These are phyloP conservation scores for Calvadosia cruxmelitensis DNA, from an alignment of 30 jellyfish, hydroid and myxozoan genomes.

Conservation along the genomic window DNA sequence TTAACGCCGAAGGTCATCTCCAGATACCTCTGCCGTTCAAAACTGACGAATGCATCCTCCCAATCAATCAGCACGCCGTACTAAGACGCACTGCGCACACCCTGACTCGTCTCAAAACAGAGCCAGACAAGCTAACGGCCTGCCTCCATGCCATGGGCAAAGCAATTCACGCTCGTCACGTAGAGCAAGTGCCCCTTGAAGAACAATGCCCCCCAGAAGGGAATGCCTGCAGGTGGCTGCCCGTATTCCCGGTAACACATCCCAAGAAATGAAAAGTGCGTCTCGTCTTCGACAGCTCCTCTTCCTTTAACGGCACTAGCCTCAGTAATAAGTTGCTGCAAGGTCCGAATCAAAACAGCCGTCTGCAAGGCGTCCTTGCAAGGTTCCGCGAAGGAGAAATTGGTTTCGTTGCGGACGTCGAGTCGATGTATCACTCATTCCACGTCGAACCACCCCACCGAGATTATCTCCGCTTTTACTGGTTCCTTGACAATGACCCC, in stretches of 20 bases:
- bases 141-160: slow-evolving; percentile 4
- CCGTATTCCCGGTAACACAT: slow-evolving; percentile 22
- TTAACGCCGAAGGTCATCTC: neutral
- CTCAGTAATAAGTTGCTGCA: slow-evolving; percentile 17
- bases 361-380: slow-evolving; percentile 18
- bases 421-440: slow-evolving; percentile 18
- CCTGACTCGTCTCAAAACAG: neutral
- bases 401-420: slow-evolving; percentile 24
- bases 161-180: slow-evolving; percentile 2
- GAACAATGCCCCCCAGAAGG: slow-evolving; percentile 1
- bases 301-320: slow-evolving; percentile 4
- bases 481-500: slow-evolving; percentile 26
- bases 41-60: neutral
- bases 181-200: slow-evolving; percentile 12
- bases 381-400: slow-evolving; percentile 21
- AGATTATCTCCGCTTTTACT: slow-evolving; percentile 20
- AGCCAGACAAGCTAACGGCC: neutral
- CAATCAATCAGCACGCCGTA: neutral
- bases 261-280: slow-evolving; percentile 22
- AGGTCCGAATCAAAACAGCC: slow-evolving; percentile 26
- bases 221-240: slow-evolving; percentile 15
- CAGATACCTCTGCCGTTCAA: neutral
- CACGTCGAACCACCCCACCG: slow-evolving; percentile 16
- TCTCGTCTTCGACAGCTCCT: slow-evolving; percentile 20
- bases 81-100: neutral